Conservation (phyloP, 2,797 vertebrate genomes). For the Tokudaia muenninki region DNA sequence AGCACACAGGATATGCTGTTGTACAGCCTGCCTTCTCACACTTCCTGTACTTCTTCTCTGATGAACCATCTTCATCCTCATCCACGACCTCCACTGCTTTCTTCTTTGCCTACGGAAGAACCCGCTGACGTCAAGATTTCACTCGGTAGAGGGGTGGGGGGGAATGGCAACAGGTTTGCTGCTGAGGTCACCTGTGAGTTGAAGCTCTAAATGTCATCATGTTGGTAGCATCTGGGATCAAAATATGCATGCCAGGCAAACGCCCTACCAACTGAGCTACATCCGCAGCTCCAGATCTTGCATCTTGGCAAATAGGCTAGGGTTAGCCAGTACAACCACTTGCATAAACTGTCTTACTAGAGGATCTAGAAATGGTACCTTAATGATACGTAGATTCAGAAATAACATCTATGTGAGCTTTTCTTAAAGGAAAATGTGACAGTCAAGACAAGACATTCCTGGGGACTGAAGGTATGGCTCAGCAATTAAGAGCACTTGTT, state of each 20-base stretch:
- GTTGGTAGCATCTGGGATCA: background rate
- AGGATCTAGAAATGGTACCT: background rate
- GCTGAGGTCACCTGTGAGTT: background rate
- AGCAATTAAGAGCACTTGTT: background rate
- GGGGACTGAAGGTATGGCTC: background rate
- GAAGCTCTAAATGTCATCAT: background rate
- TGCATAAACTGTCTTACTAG: background rate
- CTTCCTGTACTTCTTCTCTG: slow-evolving; percentile 98
- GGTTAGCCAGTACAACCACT: background rate
- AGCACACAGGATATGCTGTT: slow-evolving; percentile 96
- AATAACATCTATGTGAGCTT: background rate
- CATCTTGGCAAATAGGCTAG: background rate
- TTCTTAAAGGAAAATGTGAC: slow-evolving; percentile 31
- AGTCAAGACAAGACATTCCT: background rate
- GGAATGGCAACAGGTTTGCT: background rate
- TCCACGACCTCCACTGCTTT: slow-evolving; percentile 93
- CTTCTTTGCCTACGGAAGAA: slow-evolving; percentile 92
- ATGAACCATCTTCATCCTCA: slow-evolving; percentile 92
- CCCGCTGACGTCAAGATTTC: slow-evolving; percentile 54
- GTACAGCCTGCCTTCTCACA: slow-evolving; percentile 99
- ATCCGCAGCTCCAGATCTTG: background rate
- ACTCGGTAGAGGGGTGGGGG: background rate
- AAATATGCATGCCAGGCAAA: background rate
- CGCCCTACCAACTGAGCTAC: background rate
- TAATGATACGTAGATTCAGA: background rate